phyloP scores from a whole-genome alignment of 2,888 invertebrate species.

The Cecidostiba fungosa region DNA sequence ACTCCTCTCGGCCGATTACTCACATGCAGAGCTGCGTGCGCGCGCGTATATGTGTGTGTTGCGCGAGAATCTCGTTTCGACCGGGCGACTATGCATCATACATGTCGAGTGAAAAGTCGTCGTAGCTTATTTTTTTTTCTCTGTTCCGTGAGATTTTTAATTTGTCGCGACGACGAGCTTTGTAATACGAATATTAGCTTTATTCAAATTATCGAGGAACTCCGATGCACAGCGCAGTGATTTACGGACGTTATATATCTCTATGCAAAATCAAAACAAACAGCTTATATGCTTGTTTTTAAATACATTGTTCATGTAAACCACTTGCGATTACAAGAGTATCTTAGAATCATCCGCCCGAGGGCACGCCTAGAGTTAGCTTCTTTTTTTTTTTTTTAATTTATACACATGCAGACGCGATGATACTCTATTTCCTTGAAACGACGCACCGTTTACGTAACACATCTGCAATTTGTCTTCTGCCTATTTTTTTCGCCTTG shows the following conservation, averaged over 20 bases:
- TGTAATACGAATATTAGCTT: not conserved
- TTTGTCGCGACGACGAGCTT: not conserved
- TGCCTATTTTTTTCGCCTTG: conserved; percentile 39
- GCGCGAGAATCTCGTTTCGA: conserved; percentile 12
- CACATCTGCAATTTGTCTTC: conserved; percentile 49
- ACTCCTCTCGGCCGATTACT: conserved; percentile 43
- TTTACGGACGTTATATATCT: not conserved
- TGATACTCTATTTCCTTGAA: conserved; percentile 59
- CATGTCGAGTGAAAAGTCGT: conserved; percentile 2
- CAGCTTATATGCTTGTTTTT: not conserved
- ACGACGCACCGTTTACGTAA: conserved; percentile 49
- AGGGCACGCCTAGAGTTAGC: not conserved
- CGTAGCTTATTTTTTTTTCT: not conserved
- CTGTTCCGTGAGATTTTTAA: not conserved
- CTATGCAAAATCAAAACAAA: not conserved
- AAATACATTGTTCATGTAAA: not conserved
- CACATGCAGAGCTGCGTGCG: conserved; percentile 14
- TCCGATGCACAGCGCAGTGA: not conserved
- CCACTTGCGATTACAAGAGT: not conserved
- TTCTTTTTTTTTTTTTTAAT: not conserved
- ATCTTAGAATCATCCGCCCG: not conserved
- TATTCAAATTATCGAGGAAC: conserved; percentile 5
- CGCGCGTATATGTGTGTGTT: not conserved
- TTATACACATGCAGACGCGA: conserved; percentile 1
- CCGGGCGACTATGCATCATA: not conserved